These are phyloP conservation scores for Neostethus bicornis DNA, from an alignment of 2,797 vertebrate genomes.

Conservation along the genomic window DNA sequence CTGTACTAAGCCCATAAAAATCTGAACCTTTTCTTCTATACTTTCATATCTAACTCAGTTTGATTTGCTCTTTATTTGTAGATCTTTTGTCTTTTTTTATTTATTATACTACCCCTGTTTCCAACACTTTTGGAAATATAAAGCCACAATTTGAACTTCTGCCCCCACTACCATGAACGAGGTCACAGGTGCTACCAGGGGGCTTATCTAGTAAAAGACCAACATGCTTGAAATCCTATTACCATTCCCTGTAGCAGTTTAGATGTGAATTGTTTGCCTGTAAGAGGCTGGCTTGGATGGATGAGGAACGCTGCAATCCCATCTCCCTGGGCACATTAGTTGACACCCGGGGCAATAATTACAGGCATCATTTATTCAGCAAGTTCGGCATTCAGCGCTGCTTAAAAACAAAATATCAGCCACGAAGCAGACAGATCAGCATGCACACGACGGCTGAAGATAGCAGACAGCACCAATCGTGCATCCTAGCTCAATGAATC, in stretches of 20 bases:
- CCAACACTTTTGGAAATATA: not conserved
- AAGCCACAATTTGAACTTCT: conserved; percentile 22
- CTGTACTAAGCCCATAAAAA: no score
- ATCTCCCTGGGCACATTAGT: conserved; percentile 68
- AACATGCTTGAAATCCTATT: conserved; percentile 66
- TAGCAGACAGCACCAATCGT: conserved; percentile 23
- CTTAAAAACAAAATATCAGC: conserved; percentile 60
- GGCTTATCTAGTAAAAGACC: conserved; percentile 61
- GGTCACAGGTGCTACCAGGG: conserved; percentile 60
- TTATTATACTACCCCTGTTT: no score
- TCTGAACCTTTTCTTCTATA: no score
- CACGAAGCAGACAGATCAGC: conserved; percentile 29
- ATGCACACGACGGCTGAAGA: conserved; percentile 14
- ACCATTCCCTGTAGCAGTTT: conserved; percentile 71
- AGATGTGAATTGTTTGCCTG: conserved; percentile 64
- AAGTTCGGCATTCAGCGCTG: conserved; percentile 49
- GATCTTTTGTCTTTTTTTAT: no score
- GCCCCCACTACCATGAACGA: conserved; percentile 36
- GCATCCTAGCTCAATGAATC: conserved; percentile 35
- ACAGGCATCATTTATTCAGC: conserved; percentile 75
- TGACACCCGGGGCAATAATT: conserved; percentile 70
- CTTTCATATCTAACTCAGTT: no score
- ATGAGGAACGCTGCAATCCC: conserved; percentile 55
- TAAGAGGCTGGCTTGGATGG: conserved; percentile 56
- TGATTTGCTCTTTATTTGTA: no score